These are phyloP conservation scores for Sebastes nivosus DNA, from an alignment of 2,797 vertebrate genomes.

Conservation along the genomic window DNA sequence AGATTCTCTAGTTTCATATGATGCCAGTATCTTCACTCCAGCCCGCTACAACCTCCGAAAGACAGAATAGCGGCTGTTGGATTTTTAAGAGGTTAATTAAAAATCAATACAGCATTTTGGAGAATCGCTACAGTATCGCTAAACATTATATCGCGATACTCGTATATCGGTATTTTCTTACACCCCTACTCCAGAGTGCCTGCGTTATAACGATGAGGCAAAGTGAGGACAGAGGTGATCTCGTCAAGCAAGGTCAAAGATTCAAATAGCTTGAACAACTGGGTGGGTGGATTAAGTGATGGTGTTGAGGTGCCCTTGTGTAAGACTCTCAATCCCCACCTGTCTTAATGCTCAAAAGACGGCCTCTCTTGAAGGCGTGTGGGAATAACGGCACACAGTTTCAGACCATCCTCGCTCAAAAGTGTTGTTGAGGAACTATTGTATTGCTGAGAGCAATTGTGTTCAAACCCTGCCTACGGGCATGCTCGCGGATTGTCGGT, in stretches of 20 bases:
- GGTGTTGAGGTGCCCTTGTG: background rate
- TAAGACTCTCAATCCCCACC: background rate
- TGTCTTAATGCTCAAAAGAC: rapidly evolving
- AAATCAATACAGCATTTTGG: too few species aligned
- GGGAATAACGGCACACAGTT: background rate
- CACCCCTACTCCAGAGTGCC: background rate
- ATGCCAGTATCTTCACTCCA: too few species aligned
- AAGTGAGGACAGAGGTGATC: background rate
- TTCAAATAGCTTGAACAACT: background rate
- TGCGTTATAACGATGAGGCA: background rate
- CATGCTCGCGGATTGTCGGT: background rate
- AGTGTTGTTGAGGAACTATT: background rate
- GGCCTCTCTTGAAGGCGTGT: too few species aligned
- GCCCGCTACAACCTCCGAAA: too few species aligned
- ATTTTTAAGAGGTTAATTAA: too few species aligned
- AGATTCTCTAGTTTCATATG: too few species aligned
- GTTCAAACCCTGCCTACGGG: background rate
- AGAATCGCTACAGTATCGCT: too few species aligned
- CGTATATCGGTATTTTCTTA: too few species aligned
- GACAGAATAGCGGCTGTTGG: too few species aligned
- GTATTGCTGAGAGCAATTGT: background rate
- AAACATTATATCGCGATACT: too few species aligned
- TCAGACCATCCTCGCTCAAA: background rate
- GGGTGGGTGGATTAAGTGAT: background rate
- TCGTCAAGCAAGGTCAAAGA: background rate